Percentiles rank a stretch among this genome's conserved stretches.
These are phyloP conservation scores for Nomada goodeniana DNA, from an alignment of 2,888 invertebrate species.

Conservation along the genomic window DNA sequence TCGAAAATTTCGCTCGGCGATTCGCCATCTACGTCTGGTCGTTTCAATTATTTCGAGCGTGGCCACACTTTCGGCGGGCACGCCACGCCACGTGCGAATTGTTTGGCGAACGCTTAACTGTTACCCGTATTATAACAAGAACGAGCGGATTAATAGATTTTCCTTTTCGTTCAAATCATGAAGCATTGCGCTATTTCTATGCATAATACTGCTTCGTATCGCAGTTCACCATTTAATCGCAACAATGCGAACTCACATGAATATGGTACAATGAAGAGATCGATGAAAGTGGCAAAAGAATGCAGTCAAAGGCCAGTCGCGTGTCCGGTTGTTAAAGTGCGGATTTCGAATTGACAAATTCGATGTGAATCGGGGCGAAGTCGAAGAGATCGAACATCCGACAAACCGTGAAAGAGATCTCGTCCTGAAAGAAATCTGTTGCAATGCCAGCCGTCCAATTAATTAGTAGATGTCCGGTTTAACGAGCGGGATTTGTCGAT, in stretches of 20 bases:
- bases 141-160: too few relatives aligned
- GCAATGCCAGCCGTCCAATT: slow-evolving; percentile 47
- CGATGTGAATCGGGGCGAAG: background rate
- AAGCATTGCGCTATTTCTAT: background rate
- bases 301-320: too few relatives aligned
- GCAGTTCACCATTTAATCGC: too few relatives aligned
- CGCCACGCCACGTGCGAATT: background rate
- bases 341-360: background rate
- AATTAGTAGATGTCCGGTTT: slow-evolving; percentile 27
- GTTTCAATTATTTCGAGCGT: slow-evolving; percentile 28
- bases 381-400: background rate
- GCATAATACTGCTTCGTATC: background rate
- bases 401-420: slow-evolving; percentile 41
- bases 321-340: background rate
- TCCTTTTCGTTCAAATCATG: too few relatives aligned
- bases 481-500: slow-evolving; percentile 54
- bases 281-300: background rate
- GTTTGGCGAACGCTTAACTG: too few relatives aligned
- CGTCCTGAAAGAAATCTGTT: slow-evolving; percentile 36
- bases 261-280: too few relatives aligned
- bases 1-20: background rate
- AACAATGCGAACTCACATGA: too few relatives aligned
- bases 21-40: background rate
- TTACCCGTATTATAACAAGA: too few relatives aligned
- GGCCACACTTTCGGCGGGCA: background rate